Evolutionary conservation across 92 coral and sea anemone species (phyloP).

Genomic region (Micromussa lordhowensis): DNA sequence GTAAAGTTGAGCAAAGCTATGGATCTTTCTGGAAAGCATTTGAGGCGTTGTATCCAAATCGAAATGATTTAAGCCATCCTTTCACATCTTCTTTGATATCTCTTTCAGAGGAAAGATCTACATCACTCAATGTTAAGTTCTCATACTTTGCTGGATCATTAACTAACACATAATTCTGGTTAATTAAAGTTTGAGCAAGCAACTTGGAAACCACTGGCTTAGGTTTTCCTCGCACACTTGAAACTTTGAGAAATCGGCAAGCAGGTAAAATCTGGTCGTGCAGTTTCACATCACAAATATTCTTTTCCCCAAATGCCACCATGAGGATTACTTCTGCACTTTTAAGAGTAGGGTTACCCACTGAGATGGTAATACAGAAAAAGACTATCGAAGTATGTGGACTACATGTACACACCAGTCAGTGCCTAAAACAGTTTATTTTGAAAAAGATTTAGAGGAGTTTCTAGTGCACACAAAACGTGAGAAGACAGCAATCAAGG

Average conservation of each 20-base stretch:
- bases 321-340: too few species aligned
- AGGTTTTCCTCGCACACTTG: constrained; percentile 36
- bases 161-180: constrained; percentile 23
- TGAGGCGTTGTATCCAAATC: too few species aligned
- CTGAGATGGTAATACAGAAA: constrained; percentile 31
- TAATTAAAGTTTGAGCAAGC: constrained; percentile 32
- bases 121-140: constrained; percentile 13
- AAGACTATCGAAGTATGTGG: constrained; percentile 3
- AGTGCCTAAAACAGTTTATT: constrained; percentile 13
- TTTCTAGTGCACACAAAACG: not conserved
- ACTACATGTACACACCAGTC: constrained; percentile 20
- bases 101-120: constrained; percentile 24
- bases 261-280: constrained; percentile 29
- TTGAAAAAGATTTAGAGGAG: not conserved
- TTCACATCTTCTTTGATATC: constrained; percentile 19
- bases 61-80: constrained; percentile 7
- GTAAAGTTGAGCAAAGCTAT: too few species aligned
- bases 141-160: not conserved
- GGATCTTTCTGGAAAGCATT: too few species aligned
- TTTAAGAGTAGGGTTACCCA: too few species aligned
- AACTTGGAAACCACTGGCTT: constrained; percentile 39
- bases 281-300: constrained; percentile 37
- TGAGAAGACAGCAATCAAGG: constrained; percentile 6
- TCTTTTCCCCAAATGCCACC: constrained; percentile 36
- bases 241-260: constrained; percentile 35